These are phyloP conservation scores for Hymenochirus boettgeri DNA, from an alignment of 2,113 vertebrate species.

Conservation along the genomic window DNA sequence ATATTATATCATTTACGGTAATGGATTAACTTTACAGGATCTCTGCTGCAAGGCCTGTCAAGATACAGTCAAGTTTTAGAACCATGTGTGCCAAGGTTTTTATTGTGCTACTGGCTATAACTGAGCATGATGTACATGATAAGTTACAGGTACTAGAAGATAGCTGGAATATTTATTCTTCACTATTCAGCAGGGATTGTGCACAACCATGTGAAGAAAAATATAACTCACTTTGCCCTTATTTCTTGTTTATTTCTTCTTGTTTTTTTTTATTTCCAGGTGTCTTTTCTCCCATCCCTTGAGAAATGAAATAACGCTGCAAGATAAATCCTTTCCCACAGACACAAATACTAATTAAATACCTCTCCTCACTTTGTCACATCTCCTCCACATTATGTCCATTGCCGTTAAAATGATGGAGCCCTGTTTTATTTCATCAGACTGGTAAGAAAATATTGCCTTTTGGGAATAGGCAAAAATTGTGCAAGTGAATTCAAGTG, in stretches of 20 bases:
- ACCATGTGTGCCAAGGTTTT: background rate
- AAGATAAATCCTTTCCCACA: conserved; percentile 40
- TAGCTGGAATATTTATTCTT: conserved; percentile 8
- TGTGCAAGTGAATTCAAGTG: conserved; percentile 67
- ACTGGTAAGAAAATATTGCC: conserved; percentile 66
- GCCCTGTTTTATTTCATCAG: conserved; percentile 29
- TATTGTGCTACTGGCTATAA: background rate
- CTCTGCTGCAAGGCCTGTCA: background rate
- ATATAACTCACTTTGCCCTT: conserved; percentile 1
- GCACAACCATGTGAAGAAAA: background rate
- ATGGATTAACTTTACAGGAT: background rate
- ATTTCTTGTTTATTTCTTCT: conserved; percentile 20
- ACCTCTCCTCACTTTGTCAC: conserved; percentile 13
- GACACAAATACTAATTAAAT: conserved; percentile 33
- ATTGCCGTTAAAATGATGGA: conserved; percentile 7
- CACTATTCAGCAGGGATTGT: background rate
- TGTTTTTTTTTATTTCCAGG: conserved; percentile 19
- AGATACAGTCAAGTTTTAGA: background rate
- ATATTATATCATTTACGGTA: background rate
- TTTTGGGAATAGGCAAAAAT: conserved; percentile 66
- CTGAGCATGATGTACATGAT: conserved; percentile 2
- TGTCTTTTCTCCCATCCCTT: conserved; percentile 51
- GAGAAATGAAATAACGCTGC: conserved; percentile 52
- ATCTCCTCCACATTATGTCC: conserved; percentile 9
- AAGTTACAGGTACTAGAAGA: conserved; percentile 9